phyloP scores from a whole-genome alignment of 2,797 vertebrate species.

The Arvicola amphibius region DNA sequence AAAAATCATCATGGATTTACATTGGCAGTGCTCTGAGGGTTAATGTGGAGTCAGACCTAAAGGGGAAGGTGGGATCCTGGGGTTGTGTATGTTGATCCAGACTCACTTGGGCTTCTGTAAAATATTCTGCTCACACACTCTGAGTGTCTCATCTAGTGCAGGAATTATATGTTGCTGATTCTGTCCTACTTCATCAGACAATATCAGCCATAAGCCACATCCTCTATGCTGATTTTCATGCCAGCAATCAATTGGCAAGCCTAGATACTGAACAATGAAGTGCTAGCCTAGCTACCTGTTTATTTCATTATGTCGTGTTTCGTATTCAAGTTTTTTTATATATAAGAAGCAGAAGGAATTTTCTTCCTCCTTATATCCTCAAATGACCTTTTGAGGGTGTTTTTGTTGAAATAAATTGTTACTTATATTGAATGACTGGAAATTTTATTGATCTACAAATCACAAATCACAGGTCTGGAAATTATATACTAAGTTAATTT shows the following conservation, averaged over 20 bases:
- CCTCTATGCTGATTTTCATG: conserved; percentile 21
- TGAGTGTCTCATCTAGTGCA: conserved; percentile 22
- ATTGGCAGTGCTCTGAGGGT: not conserved
- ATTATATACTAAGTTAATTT: conserved; percentile 18
- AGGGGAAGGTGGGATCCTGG: not conserved
- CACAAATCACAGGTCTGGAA: not conserved
- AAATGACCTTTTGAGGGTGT: not conserved
- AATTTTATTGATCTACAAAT: not conserved
- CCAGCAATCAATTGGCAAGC: conserved; percentile 50
- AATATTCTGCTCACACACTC: conserved; percentile 31
- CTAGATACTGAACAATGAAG: not conserved
- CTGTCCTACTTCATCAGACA: conserved; percentile 42
- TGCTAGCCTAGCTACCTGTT: not conserved
- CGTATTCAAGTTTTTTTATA: not conserved
- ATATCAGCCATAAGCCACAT: not conserved
- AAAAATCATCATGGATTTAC: not conserved
- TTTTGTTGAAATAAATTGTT: not conserved
- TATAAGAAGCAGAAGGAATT: not conserved
- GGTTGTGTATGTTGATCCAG: not conserved
- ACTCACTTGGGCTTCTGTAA: conserved; percentile 6
- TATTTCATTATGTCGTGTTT: conserved; percentile 40
- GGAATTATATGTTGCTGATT: conserved; percentile 68
- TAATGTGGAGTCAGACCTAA: not conserved
- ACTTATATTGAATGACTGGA: not conserved
- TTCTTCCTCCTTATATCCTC: not conserved